Evolutionary conservation across 37 sponge, comb jelly and placozoan genomes (phyloP), one percentile per base, ranked within the genome.

Genomic region (Petrosia ficiformis): DNA sequence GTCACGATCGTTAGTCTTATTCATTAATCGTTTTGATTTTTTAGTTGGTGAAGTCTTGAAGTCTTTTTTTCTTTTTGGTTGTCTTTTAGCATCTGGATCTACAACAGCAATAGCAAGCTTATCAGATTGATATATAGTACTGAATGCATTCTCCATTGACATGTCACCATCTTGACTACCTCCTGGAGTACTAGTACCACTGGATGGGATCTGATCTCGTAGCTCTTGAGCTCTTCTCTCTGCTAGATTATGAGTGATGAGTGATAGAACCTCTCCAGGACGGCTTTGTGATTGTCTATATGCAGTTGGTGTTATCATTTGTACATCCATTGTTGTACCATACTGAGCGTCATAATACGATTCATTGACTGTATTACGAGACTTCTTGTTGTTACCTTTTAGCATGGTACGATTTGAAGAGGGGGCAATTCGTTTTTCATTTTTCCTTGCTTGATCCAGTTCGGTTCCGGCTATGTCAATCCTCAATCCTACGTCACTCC

Each of bases 51-150:
- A 61, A 6, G 26, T 22, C 5, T 61, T 29, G 11, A 5, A 24
- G 6, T 29, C 28, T n/a, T n/a, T 61, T 29, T 61, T 61, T 22
- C 86, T 40, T 11, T 65, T 54, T 0, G 67, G 56, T 30, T 10
- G 21, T 39, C 82, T 63, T 48, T 87, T 81, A 16, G 39, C 58
- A 33, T 81, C 66, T 0, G 81, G 87, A 38, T 87, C 87, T 34
- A 87, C 81, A 14, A 76, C 70, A 43, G 77, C 82, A 39, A 87
- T 81, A 58, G 87, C 87, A 0, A 77, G 81, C 73, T 87, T 87
- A 41, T 70, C 71, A 3, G 71, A 59, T 40, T n/a, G 71, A 26
- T 87, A 87, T 11, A 80, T 71, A 43, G 72, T 76, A 30, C 87
- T 87, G 42, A 87, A 87, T 1, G 68, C 54, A 48, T 8, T 48